Evolutionary conservation across 92 coral and sea anemone genomes (phyloP).

Genomic region (Parazoanthus darwini): DNA sequence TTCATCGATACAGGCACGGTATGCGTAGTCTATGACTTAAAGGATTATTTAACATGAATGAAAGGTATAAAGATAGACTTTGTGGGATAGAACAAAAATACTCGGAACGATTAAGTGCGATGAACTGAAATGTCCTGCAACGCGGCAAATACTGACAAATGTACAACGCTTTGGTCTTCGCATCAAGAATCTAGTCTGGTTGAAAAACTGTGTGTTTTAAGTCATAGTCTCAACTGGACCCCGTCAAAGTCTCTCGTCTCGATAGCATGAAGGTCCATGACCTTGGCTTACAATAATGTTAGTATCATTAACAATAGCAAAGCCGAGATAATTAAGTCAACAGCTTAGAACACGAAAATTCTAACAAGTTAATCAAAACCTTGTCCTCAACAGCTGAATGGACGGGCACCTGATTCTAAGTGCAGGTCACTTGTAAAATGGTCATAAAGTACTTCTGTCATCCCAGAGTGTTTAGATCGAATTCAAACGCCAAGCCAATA

Average conservation of each 20-base stretch:
- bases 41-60: no score
- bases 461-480: not conserved
- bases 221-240: not conserved
- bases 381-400: not conserved
- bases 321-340: slow-evolving; percentile 17
- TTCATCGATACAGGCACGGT: not conserved
- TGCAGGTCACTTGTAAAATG: not conserved
- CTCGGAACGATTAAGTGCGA: not conserved
- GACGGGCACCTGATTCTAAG: not conserved
- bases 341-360: slow-evolving; percentile 3
- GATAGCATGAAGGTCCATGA: not conserved
- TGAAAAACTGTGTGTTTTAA: not conserved
- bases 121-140: not conserved
- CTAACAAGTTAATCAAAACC: not conserved
- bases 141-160: not conserved
- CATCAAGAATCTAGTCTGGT: not conserved
- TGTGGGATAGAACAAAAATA: not conserved
- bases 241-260: no score
- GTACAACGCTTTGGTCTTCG: not conserved
- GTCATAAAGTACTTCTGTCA: not conserved
- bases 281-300: slow-evolving; percentile 1
- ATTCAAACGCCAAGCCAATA: not conserved
- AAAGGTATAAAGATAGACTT: not conserved
- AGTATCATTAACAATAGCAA: slow-evolving; percentile 1
- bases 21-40: no score